A percentile compares a stretch with the other conserved stretches of the same genome.
phyloP scores from a whole-genome alignment of 1,140 invertebrate species.

The Drosophila watanabei region DNA sequence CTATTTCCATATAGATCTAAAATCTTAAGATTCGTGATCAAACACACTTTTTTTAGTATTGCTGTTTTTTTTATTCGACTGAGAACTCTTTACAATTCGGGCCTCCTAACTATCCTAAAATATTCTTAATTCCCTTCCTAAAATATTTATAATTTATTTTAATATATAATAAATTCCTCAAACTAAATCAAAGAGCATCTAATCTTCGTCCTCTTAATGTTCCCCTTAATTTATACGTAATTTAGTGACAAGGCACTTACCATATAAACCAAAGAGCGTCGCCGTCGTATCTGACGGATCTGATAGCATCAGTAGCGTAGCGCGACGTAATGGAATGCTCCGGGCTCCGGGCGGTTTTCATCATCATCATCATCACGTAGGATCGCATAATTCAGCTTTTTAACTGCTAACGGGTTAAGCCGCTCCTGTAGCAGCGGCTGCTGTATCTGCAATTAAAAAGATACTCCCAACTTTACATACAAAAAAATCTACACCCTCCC shows the following conservation, averaged over 20 bases:
- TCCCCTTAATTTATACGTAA: conserved; percentile 66
- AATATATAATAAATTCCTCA: neutral
- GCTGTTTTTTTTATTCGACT: neutral
- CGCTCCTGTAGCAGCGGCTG: conserved; percentile 74
- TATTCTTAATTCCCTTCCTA: neutral
- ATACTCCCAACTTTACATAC: conserved; percentile 49
- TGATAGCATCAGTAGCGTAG: conserved; percentile 58
- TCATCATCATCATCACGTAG: conserved; percentile 67
- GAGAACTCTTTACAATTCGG: neutral
- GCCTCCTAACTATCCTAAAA: neutral
- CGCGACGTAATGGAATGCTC: conserved; percentile 74
- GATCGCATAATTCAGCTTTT: conserved; percentile 81
- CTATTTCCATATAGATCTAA: too few relatives aligned
- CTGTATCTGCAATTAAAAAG: conserved; percentile 74
- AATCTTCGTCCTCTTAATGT: neutral
- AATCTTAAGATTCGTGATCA: too few relatives aligned
- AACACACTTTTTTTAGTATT: too few relatives aligned
- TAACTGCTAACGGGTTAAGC: conserved; percentile 72
- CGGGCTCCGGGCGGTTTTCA: conserved; percentile 60
- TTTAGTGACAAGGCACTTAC: conserved; percentile 62
- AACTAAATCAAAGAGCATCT: conserved; percentile 36
- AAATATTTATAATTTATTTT: neutral
- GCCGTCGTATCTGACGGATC: conserved; percentile 20
- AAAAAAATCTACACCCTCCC: conserved; percentile 26
- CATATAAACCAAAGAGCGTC: conserved; percentile 15